Conservation (phyloP, 2,888 invertebrate genomes). For the Lymantria dispar region DNA sequence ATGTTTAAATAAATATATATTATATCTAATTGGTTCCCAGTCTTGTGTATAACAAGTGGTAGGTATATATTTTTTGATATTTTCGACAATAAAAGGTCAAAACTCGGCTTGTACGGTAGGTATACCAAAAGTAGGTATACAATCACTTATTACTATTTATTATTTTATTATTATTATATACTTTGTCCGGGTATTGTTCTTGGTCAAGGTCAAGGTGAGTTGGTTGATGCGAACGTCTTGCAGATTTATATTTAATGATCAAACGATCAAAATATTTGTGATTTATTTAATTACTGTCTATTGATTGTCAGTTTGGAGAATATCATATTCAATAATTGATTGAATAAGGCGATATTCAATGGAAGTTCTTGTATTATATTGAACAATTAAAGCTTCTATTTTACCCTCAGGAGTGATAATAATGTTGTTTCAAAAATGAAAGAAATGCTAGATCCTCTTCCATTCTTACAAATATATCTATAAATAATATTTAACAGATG, state of each 20-base stretch:
- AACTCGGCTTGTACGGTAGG: constrained; percentile 37
- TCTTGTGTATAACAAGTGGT: constrained; percentile 31
- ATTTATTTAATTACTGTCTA: neutral
- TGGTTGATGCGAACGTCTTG: constrained; percentile 12
- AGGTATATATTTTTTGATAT: constrained; percentile 42
- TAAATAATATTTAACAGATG: no score
- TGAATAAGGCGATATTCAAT: no score
- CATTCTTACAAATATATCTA: no score
- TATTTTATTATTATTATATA: constrained; percentile 18
- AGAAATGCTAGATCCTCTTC: no score
- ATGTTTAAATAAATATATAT: neutral
- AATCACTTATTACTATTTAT: constrained; percentile 11
- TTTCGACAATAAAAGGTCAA: constrained; percentile 16
- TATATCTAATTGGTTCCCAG: neutral
- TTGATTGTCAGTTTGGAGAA: neutral
- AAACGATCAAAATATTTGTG: constrained; percentile 4
- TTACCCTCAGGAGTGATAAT: no score
- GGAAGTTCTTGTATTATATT: no score
- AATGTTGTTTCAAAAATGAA: no score
- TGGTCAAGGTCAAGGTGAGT: constrained; percentile 23
- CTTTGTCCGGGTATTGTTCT: constrained; percentile 12
- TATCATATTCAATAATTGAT: neutral
- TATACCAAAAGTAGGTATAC: constrained; percentile 34
- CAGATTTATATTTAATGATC: constrained; percentile 14
- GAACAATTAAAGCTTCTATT: no score